Evolutionary conservation across 2,888 invertebrate species (phyloP).

Genomic region (Hartigia nigra): DNA sequence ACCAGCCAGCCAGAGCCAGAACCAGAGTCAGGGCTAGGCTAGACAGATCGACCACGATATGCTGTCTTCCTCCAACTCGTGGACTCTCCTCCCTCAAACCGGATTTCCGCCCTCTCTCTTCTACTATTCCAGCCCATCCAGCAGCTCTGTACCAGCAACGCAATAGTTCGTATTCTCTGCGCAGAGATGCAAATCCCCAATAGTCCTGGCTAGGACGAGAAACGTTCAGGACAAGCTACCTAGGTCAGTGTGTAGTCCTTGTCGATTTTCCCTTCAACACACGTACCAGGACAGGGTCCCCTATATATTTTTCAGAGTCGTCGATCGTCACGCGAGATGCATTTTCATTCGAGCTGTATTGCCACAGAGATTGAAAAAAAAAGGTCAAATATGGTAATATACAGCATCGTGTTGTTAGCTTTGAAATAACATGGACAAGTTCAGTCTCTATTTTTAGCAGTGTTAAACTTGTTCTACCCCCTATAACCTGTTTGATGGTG

Average conservation of each 20-base stretch:
- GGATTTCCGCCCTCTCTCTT: slow-evolving; percentile 44
- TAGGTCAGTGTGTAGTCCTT: not conserved
- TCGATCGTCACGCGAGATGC: not conserved
- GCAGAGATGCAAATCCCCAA: slow-evolving; percentile 47
- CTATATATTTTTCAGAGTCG: not conserved
- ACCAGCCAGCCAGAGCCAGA: slow-evolving; percentile 25
- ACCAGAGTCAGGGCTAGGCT: slow-evolving; percentile 42
- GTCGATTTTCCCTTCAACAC: not conserved
- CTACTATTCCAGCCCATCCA: slow-evolving; percentile 25
- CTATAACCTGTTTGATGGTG: not conserved
- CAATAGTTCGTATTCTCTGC: slow-evolving; percentile 25
- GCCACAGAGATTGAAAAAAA: not conserved
- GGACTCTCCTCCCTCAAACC: slow-evolving; percentile 24
- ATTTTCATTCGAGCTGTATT: not conserved
- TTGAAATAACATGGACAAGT: not conserved
- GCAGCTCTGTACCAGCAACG: slow-evolving; percentile 5
- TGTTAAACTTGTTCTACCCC: not conserved
- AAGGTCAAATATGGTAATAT: not conserved
- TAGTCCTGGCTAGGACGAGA: slow-evolving; percentile 40
- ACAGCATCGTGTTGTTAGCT: not conserved
- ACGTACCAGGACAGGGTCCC: not conserved
- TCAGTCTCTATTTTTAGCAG: not conserved
- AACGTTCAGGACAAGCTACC: slow-evolving; percentile 16
- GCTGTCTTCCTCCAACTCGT: slow-evolving; percentile 16
- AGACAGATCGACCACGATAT: slow-evolving; percentile 50